Percentiles rank a stretch among this genome's conserved stretches.
These are phyloP conservation scores for Thryonomys swinderianus DNA, from an alignment of 2,113 vertebrate genomes.

Conservation along the genomic window DNA sequence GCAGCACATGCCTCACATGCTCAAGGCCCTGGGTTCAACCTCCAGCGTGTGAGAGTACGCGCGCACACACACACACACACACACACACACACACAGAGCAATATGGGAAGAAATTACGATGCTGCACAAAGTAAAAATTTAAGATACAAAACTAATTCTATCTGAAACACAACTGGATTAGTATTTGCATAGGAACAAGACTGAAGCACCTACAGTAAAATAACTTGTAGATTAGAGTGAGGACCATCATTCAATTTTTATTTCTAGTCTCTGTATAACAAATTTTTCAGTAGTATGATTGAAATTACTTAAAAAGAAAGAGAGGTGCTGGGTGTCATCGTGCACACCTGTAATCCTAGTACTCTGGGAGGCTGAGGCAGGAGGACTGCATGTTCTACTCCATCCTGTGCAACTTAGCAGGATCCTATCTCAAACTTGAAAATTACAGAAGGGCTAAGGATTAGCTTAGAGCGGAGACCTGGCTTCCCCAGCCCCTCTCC, in stretches of 20 bases:
- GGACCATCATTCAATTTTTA: neutral
- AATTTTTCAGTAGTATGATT: neutral
- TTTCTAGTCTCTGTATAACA: conserved; percentile 27
- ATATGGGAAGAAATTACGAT: neutral
- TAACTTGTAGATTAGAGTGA: neutral
- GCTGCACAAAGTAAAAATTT: neutral
- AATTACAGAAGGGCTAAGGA: neutral
- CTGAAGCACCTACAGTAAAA: neutral
- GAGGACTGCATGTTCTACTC: neutral
- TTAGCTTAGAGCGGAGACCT: neutral
- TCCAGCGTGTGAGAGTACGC: neutral
- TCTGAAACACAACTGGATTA: neutral
- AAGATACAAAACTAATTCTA: neutral
- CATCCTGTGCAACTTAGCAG: neutral
- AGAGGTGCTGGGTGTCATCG: neutral
- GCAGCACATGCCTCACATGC: neutral
- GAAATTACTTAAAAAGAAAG: conserved; percentile 35
- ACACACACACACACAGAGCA: neutral
- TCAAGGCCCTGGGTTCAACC: neutral
- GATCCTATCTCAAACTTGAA: neutral
- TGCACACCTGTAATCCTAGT: neutral
- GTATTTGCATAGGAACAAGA: neutral
- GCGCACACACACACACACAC: neutral
- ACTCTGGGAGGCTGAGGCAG: neutral
- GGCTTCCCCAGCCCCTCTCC: neutral